phyloP scores from a whole-genome alignment of 2,888 invertebrate genomes.

The Amiota mariae region DNA sequence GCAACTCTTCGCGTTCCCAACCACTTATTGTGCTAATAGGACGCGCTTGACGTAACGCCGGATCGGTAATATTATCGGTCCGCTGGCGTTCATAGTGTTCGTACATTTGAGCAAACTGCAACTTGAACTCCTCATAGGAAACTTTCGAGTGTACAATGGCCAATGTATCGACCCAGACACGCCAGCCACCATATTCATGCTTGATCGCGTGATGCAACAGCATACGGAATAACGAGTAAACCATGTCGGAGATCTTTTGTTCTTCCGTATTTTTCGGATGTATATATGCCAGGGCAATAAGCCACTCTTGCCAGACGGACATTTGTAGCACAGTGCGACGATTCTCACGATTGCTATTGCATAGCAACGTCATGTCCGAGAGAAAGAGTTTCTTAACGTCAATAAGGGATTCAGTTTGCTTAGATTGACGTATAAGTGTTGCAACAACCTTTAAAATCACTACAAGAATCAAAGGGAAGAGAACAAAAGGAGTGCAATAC shows the following conservation, averaged over 20 bases:
- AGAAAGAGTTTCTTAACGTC: conserved; percentile 97
- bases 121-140: conserved; percentile 97
- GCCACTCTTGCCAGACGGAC: conserved; percentile 99
- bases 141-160: conserved; percentile 99
- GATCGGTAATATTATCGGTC: conserved; percentile 96
- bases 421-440: conserved; percentile 95
- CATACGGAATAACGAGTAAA: conserved; percentile 97
- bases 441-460: conserved; percentile 99
- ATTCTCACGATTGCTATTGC: conserved; percentile 98
- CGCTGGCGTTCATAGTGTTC: conserved; percentile 95
- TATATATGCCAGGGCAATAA: conserved; percentile 98
- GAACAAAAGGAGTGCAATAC: background rate
- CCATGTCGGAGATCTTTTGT: conserved; percentile 97
- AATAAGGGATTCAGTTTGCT: conserved; percentile 90
- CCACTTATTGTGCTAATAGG: conserved; percentile 98
- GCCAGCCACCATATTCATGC: conserved; percentile 99
- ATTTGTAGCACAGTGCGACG: conserved; percentile 97
- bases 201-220: conserved; percentile 98
- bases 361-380: conserved; percentile 97
- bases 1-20: conserved; percentile 83
- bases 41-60: conserved; percentile 90
- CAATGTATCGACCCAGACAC: conserved; percentile 99
- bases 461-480: conserved; percentile 68
- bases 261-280: conserved; percentile 96
- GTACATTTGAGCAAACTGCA: conserved; percentile 98